Evolutionary conservation across 2,797 vertebrate species (phyloP), one percentile per base, ranked within the genome.

Genomic region (Galaxias olidus): DNA sequence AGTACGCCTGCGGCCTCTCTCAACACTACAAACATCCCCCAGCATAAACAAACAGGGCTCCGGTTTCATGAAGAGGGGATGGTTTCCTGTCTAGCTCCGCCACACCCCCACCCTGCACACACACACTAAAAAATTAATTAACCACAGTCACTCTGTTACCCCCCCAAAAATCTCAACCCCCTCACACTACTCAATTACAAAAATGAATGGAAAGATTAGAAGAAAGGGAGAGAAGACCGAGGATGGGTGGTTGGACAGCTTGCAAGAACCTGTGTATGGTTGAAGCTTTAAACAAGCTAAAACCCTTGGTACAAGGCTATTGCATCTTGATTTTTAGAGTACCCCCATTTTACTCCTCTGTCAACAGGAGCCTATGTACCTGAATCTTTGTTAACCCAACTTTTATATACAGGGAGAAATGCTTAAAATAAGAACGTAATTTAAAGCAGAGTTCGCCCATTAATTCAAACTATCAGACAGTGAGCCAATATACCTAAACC

Each of bases 171-270:
- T 88, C 82, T 85, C 84, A 89, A 83, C 82, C 89, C 88, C 86
- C 87, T 89, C 89, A 86, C 87, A 88, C 87, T 84, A 86, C 86
- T 89, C 84, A 87, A 88, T 81, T 89, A 87, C 87, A 69, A 77
- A 81, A 82, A 90, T 86, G 87, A 88, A 90, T 88, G 85, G 82
- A 90, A 87, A 84, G 88, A 89, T 91, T 90, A 85, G 86, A 88
- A 86, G 87, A 86, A 93, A 94, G 92, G 93, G 90, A 91, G 87
- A 88, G 90, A 85, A 80, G 77, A 82, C 78, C 72, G 69, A 77
- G 57, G 52, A n/a, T 58, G 41, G 81, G 59, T 84, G 86, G 87
- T 84, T 84, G 86, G 89, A 83, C 47, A 50, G 75, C 1, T 17
- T 67, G 87, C 72, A 85, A 85, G 86, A 81, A 65, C 65, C 47